These are phyloP conservation scores for Mechanitis messenoides DNA, from an alignment of 2,888 invertebrate species.

Conservation along the genomic window DNA sequence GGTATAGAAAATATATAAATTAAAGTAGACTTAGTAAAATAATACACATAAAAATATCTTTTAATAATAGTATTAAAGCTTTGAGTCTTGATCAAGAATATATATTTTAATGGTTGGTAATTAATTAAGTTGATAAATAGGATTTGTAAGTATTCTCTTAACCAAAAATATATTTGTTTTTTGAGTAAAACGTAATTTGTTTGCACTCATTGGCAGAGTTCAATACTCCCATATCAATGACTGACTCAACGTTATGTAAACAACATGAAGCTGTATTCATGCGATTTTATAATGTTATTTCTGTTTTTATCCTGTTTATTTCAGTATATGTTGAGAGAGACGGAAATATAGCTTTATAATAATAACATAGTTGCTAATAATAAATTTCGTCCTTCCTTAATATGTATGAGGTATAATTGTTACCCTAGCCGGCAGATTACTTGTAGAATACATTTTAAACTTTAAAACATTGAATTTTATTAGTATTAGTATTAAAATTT, in stretches of 20 bases:
- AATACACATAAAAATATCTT: too few species aligned
- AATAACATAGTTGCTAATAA: not conserved
- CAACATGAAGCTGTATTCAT: constrained; percentile 12
- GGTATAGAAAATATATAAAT: too few species aligned
- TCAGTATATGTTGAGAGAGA: not conserved
- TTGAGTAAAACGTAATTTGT: constrained; percentile 1
- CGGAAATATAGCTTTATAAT: not conserved
- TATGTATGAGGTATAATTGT: too few species aligned
- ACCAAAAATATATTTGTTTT: not conserved
- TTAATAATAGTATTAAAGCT: too few species aligned
- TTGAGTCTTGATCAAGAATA: too few species aligned
- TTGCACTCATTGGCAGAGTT: constrained; percentile 34
- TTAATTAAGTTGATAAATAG: too few species aligned
- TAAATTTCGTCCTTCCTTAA: too few species aligned
- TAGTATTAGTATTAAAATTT: too few species aligned
- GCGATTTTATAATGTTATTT: constrained; percentile 1
- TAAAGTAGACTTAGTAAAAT: too few species aligned
- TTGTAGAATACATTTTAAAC: too few species aligned
- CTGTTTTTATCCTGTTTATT: not conserved
- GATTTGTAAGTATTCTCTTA: not conserved
- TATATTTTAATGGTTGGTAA: too few species aligned
- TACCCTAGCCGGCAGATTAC: not conserved
- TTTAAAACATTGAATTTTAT: too few species aligned
- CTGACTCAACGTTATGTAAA: constrained; percentile 30
- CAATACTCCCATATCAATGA: constrained; percentile 35